Percentiles rank a stretch among this genome's conserved stretches.
These are phyloP conservation scores for Pseudoatta argentina DNA, from an alignment of 1,140 invertebrate genomes.

Conservation along the genomic window DNA sequence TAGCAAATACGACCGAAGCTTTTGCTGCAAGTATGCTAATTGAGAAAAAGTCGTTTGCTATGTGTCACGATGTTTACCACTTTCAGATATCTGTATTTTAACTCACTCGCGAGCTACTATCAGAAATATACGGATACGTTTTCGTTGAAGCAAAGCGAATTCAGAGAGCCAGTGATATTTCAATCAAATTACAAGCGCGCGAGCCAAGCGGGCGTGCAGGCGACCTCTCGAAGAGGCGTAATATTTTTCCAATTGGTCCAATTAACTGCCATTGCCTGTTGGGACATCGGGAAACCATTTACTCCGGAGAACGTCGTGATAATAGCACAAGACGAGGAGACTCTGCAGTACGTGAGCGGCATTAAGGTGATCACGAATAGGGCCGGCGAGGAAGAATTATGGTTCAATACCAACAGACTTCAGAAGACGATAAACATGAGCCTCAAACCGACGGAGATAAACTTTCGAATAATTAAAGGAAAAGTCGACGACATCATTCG, in stretches of 20 bases:
- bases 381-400: constrained; percentile 82
- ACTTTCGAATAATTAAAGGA: constrained; percentile 82
- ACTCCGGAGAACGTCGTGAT: constrained; percentile 87
- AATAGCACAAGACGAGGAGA: constrained; percentile 87
- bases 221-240: constrained; percentile 86
- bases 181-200: constrained; percentile 82
- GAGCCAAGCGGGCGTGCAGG: constrained; percentile 85
- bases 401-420: constrained; percentile 85
- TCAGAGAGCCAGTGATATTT: constrained; percentile 80
- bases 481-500: constrained; percentile 83
- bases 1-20: neutral
- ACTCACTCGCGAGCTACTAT: constrained; percentile 84
- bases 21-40: constrained; percentile 3
- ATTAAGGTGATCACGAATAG: constrained; percentile 84
- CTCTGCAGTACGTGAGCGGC: constrained; percentile 90
- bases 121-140: constrained; percentile 82
- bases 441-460: constrained; percentile 80
- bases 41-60: neutral
- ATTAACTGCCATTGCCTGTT: constrained; percentile 90
- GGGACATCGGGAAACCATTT: constrained; percentile 90
- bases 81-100: constrained; percentile 86
- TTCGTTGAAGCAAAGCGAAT: constrained; percentile 80
- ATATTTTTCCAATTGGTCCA: constrained; percentile 91
- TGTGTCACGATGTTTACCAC: constrained; percentile 48
- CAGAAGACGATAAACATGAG: constrained; percentile 85